These are phyloP conservation scores for Sorex maritimensis DNA, from an alignment of 2,797 vertebrate species.

Conservation along the genomic window DNA sequence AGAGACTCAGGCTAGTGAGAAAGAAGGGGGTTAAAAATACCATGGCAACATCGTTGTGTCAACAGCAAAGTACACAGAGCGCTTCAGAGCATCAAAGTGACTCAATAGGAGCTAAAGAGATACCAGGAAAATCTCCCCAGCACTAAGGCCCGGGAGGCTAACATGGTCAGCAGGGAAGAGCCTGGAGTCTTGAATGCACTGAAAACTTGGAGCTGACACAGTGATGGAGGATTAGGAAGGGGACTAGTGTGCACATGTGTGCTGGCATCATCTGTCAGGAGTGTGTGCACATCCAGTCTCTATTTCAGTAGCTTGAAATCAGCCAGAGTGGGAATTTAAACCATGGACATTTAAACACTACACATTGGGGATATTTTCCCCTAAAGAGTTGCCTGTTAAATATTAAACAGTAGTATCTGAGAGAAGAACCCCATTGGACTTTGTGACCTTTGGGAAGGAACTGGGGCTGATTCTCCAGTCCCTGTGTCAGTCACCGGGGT, in stretches of 20 bases:
- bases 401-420: background rate
- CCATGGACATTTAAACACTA: background rate
- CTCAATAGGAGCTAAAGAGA: background rate
- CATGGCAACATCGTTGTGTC: background rate
- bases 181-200: background rate
- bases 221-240: background rate
- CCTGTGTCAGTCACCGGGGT: background rate
- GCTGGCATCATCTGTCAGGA: too few relatives aligned
- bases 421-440: background rate
- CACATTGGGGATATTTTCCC: background rate
- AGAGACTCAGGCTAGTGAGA: background rate
- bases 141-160: background rate
- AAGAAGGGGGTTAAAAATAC: constrained; percentile 28
- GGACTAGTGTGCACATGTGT: background rate
- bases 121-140: background rate
- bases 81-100: background rate
- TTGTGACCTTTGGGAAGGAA: background rate
- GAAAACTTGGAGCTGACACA: background rate
- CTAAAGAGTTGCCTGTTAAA: constrained; percentile 23
- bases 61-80: too few relatives aligned
- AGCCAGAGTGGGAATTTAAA: background rate
- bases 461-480: background rate
- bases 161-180: background rate
- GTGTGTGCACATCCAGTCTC: background rate
- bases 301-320: background rate